phyloP scores from a whole-genome alignment of 1,140 invertebrate genomes.

The Drosophila subobscura region DNA sequence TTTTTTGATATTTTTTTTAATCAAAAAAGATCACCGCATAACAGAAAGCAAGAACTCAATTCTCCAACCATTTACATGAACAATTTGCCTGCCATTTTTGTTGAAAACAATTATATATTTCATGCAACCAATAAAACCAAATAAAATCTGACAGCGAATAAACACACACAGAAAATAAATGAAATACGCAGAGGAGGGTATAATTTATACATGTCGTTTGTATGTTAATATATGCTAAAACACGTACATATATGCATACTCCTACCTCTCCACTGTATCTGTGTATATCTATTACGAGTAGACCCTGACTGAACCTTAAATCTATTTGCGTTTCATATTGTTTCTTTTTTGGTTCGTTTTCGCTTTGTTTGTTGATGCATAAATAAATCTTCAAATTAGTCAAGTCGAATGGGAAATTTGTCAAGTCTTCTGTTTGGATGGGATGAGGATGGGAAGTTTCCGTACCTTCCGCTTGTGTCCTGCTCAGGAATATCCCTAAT shows the following conservation, averaged over 20 bases:
- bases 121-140: neutral
- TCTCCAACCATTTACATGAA: no score
- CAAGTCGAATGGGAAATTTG: conserved; percentile 49
- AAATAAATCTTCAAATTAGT: conserved; percentile 56
- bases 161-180: conserved; percentile 36
- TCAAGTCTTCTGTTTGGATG: conserved; percentile 18
- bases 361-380: conserved; percentile 41
- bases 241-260: conserved; percentile 12
- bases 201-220: conserved; percentile 18
- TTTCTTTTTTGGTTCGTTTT: conserved; percentile 33
- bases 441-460: no score
- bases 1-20: no score
- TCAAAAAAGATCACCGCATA: no score
- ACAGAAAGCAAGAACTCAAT: no score
- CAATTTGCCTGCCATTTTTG: no score
- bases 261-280: neutral
- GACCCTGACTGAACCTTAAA: conserved; percentile 25
- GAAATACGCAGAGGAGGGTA: conserved; percentile 18
- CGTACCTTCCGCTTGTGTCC: no score
- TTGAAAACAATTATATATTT: conserved; percentile 40
- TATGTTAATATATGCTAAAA: conserved; percentile 8
- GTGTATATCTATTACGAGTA: conserved; percentile 26
- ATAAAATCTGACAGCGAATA: conserved; percentile 23
- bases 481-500: no score
- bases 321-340: conserved; percentile 47